phyloP scores from a whole-genome alignment of 1,140 invertebrate genomes.

The Trinorchestia longiramus region DNA sequence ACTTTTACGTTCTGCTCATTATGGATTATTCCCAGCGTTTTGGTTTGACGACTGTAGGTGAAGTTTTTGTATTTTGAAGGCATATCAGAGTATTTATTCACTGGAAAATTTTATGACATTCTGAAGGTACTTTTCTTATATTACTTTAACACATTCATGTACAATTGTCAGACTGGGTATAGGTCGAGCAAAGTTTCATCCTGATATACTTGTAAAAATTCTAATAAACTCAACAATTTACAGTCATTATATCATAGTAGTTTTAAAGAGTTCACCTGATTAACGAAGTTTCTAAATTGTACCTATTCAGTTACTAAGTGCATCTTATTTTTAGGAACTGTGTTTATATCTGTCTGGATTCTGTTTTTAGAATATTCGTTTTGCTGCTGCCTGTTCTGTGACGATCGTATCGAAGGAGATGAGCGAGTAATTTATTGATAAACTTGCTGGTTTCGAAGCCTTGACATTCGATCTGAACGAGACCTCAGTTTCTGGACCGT shows the following conservation, averaged over 20 bases:
- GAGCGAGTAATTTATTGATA: conserved; percentile 13
- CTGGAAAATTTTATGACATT: not conserved
- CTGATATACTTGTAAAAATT: not conserved
- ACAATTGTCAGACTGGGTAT: not conserved
- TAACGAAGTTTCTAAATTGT: not conserved
- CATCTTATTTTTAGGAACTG: not conserved
- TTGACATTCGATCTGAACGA: conserved; percentile 47
- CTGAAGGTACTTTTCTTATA: not conserved
- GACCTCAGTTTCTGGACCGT: conserved; percentile 42
- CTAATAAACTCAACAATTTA: not conserved
- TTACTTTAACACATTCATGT: not conserved
- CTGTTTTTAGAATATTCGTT: not conserved
- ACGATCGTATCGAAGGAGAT: not conserved
- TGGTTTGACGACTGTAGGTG: not conserved
- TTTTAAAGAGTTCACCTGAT: not conserved
- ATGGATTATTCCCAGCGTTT: not conserved
- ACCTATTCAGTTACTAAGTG: not conserved
- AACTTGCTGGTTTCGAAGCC: conserved; percentile 11
- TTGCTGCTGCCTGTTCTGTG: not conserved
- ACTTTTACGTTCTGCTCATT: not conserved
- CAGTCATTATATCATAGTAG: not conserved
- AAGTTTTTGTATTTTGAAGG: not conserved
- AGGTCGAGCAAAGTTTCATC: not conserved
- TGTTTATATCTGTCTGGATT: not conserved
- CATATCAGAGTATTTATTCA: not conserved